A percentile compares a stretch with the other conserved stretches of the same genome.
Evolutionary conservation across 37 sponge, comb jelly and placozoan genomes (phyloP).

Genomic region (Dysidea cf. avara): DNA sequence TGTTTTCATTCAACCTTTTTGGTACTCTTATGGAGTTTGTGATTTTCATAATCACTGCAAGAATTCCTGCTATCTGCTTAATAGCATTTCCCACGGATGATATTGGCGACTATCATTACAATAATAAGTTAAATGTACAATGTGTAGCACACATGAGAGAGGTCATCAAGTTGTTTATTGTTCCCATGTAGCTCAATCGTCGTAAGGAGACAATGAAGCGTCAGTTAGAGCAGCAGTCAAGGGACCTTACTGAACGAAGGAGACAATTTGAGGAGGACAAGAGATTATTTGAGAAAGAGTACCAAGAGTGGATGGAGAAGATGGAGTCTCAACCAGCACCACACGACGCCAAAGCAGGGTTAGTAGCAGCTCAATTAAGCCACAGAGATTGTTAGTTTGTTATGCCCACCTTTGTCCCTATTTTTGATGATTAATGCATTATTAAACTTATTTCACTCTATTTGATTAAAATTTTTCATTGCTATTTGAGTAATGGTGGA

Average conservation of each 20-base stretch:
- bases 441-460: slow-evolving; percentile 6
- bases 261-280: slow-evolving; percentile 92
- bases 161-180: too few relatives aligned
- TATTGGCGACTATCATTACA: background rate
- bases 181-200: slow-evolving; percentile 64
- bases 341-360: background rate
- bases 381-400: slow-evolving; percentile 1
- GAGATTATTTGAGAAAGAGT: slow-evolving; percentile 79
- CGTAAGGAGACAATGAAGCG: slow-evolving; percentile 88
- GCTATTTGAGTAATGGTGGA: background rate
- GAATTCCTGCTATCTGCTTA: too few relatives aligned
- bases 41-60: too few relatives aligned
- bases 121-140: too few relatives aligned
- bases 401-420: background rate
- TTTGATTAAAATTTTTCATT: background rate
- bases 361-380: background rate
- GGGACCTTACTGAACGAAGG: slow-evolving; percentile 76
- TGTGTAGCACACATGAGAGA: too few relatives aligned
- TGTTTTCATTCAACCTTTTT: too few relatives aligned
- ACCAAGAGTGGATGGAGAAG: slow-evolving; percentile 77
- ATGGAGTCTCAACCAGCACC: slow-evolving; percentile 28
- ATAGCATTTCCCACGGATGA: too few relatives aligned
- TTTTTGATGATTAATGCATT: background rate
- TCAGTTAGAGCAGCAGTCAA: slow-evolving; percentile 76
- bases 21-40: too few relatives aligned